Percentiles rank a stretch among this genome's conserved stretches.
These are phyloP conservation scores for Tipula vernalis DNA, from an alignment of 2,888 invertebrate genomes.

Conservation along the genomic window DNA sequence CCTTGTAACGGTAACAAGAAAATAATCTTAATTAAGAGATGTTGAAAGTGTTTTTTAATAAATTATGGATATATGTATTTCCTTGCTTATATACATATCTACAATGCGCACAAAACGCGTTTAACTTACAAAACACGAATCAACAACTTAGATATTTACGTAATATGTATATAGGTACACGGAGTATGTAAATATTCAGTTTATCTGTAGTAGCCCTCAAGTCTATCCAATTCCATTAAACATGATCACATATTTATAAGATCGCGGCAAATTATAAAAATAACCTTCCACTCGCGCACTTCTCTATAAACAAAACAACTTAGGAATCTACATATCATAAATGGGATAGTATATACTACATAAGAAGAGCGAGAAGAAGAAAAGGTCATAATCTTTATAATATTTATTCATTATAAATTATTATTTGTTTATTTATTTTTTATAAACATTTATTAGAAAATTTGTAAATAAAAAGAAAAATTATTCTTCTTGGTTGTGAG, in stretches of 20 bases:
- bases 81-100: neutral
- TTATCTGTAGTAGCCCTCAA: neutral
- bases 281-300: neutral
- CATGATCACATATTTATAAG: neutral
- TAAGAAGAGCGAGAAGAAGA: neutral
- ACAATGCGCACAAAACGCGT: neutral
- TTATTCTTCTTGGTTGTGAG: neutral
- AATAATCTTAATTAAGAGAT: neutral
- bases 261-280: neutral
- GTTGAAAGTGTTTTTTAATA: neutral
- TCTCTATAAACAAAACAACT: neutral
- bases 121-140: neutral
- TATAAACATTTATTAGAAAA: neutral
- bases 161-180: neutral
- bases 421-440: neutral
- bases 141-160: neutral
- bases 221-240: neutral
- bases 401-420: neutral
- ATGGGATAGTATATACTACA: neutral
- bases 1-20: constrained; percentile 4
- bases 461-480: neutral
- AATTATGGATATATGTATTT: neutral
- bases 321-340: neutral
- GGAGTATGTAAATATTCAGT: neutral
- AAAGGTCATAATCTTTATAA: neutral